A percentile compares a stretch with the other conserved stretches of the same genome.
These are phyloP conservation scores for Cephonodes hylas DNA, from an alignment of 2,888 invertebrate genomes.

Conservation along the genomic window DNA sequence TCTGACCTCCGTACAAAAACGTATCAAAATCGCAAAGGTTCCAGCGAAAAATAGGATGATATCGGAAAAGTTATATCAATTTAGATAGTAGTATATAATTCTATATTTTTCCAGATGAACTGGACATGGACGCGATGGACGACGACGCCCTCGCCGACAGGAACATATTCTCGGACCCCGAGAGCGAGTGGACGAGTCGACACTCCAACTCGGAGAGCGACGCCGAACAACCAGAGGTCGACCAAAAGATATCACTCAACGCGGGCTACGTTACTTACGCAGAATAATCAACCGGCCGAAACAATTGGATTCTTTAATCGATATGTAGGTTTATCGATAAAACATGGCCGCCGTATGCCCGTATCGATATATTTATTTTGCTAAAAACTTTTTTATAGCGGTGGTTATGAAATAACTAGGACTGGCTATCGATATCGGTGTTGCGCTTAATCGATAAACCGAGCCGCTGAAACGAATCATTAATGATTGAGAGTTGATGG, in stretches of 20 bases:
- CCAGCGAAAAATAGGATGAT: no score
- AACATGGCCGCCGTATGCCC: no score
- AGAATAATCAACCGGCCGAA: background rate
- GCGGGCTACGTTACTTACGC: slow-evolving; percentile 9
- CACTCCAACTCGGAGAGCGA: slow-evolving; percentile 48
- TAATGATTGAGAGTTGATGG: background rate
- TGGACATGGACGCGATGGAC: slow-evolving; percentile 56
- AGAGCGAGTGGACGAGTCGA: slow-evolving; percentile 83
- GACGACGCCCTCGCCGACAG: slow-evolving; percentile 81
- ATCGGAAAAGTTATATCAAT: no score
- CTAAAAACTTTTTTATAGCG: no score
- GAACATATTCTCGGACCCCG: slow-evolving; percentile 86
- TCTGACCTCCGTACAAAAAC: no score
- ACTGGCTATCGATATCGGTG: background rate
- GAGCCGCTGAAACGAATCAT: background rate
- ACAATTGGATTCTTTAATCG: background rate
- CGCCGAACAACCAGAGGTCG: slow-evolving; percentile 81
- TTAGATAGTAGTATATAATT: no score
- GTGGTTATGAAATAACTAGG: no score
- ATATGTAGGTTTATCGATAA: background rate
- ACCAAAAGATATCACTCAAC: slow-evolving; percentile 32
- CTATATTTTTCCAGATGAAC: slow-evolving; percentile 53
- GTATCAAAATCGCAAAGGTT: no score
- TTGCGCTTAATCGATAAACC: background rate
- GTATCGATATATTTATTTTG: no score